These are phyloP conservation scores for Rhagoletis zephyria DNA, from an alignment of 1,140 invertebrate species.

Conservation along the genomic window DNA sequence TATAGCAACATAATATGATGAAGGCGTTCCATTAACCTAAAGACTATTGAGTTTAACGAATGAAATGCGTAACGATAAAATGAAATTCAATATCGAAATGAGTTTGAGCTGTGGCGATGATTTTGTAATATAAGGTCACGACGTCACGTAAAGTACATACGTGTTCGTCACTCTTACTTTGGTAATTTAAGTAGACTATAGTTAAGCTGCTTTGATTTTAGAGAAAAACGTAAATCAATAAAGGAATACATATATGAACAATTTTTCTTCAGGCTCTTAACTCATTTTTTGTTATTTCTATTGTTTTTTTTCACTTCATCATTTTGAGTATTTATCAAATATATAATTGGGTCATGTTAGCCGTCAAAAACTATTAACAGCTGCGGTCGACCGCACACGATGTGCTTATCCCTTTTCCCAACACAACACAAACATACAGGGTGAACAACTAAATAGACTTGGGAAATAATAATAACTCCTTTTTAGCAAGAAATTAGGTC, in stretches of 20 bases:
- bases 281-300: too few relatives aligned
- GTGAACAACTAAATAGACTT: not conserved
- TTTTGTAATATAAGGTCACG: not conserved
- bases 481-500: conserved; percentile 26
- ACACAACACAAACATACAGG: not conserved
- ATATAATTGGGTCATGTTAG: conserved; percentile 14
- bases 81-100: not conserved
- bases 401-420: not conserved
- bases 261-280: too few relatives aligned
- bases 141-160: too few relatives aligned
- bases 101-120: not conserved
- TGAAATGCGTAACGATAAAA: not conserved
- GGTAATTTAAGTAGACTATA: too few relatives aligned
- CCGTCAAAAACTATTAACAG: conserved; percentile 21
- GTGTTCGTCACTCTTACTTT: too few relatives aligned
- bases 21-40: conserved; percentile 12
- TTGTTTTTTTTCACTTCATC: not conserved
- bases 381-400: conserved; percentile 13
- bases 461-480: not conserved
- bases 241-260: not conserved
- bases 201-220: not conserved
- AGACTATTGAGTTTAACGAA: not conserved
- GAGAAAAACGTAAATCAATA: not conserved
- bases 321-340: not conserved
- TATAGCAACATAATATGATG: conserved; percentile 31